phyloP scores from a whole-genome alignment of 2,888 invertebrate genomes.

The Rhimphoctona megacephalus region DNA sequence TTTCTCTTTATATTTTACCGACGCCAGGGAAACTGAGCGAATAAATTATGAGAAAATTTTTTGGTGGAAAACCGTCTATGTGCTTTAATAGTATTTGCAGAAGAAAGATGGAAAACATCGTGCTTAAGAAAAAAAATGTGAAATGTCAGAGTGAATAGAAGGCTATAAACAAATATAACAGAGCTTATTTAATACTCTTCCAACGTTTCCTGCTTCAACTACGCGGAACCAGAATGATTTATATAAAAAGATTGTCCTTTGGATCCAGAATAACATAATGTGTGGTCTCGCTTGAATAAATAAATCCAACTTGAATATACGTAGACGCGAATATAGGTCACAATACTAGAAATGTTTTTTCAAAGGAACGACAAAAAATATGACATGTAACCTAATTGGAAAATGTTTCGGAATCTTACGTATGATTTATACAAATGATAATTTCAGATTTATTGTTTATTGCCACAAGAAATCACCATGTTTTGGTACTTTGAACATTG shows the following conservation, averaged over 20 bases:
- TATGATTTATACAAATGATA: not conserved
- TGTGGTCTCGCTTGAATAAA: not conserved
- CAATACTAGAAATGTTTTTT: not conserved
- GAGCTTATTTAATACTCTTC: not conserved
- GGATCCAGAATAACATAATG: not conserved
- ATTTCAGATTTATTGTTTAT: not conserved
- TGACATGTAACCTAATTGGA: not conserved
- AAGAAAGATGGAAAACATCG: not conserved
- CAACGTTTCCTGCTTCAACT: not conserved
- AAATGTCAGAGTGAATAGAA: not conserved
- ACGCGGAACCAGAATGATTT: not conserved
- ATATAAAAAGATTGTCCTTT: not conserved
- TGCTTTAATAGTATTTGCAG: not conserved
- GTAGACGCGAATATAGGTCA: not conserved
- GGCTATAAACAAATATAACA: not conserved
- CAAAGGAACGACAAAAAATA: not conserved
- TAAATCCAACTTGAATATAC: not conserved
- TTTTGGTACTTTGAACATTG: not conserved
- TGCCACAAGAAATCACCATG: not conserved
- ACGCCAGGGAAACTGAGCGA: not conserved
- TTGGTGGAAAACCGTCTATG: not conserved
- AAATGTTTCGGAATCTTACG: not conserved
- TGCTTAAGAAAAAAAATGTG: not conserved
- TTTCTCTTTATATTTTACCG: conserved; percentile 4
- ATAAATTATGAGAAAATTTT: not conserved